Base-by-base conservation (phyloP, 2,797 vertebrate genomes). In the Acrossocheilus wenchowensis region DNA sequence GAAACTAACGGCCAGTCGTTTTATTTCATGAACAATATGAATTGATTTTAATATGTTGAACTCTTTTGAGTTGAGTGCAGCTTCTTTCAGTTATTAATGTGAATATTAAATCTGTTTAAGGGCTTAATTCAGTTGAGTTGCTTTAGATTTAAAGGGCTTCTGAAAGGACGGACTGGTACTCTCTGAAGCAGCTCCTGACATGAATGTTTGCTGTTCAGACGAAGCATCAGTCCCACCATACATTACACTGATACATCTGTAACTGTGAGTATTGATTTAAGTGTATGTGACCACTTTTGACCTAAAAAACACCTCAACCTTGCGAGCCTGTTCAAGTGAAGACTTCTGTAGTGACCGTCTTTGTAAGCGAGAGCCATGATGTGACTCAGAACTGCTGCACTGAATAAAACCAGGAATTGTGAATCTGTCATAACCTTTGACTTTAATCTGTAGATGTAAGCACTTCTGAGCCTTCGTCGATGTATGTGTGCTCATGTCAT, bases 21-120 rank as follows among this genome's bases (percentile, higher is more conserved):
- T 89, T 73, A 54, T 69, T 69, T 87, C 90, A 79, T 85, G 83
- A 90, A 90, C 39, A 60, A 43, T 78, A 79, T 87, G 81, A 52
- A 64, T 26, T 45, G 77, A 82, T 84, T 88, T 4, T 75, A 34
- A 84, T 34, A 60, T 66, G 64, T 86, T 79, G 75, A 87, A 88
- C 84, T 17, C 45, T 88, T 88, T 89, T 86, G 88, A 94, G 92
- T 91, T 92, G 84, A 17, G 82, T 83, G 89, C 89, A 92, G 91
- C 92, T 92, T 57, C 17, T 89, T 36, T 87, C n/a, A 87, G 88
- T 90, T 69, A 87, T 83, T 74, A 89, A 93, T 95, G 94, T 95
- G 95, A 95, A 94, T 68, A 23, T 41, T 45, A 17, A 50, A 66
- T 21, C 2, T 7, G n/a, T 74, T 64, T 45, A 26, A 62, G n/a